Percentiles rank a stretch among this genome's conserved stretches.
Conservation (phyloP, 2,888 invertebrate species). For the Eristalinus sepulchralis region DNA sequence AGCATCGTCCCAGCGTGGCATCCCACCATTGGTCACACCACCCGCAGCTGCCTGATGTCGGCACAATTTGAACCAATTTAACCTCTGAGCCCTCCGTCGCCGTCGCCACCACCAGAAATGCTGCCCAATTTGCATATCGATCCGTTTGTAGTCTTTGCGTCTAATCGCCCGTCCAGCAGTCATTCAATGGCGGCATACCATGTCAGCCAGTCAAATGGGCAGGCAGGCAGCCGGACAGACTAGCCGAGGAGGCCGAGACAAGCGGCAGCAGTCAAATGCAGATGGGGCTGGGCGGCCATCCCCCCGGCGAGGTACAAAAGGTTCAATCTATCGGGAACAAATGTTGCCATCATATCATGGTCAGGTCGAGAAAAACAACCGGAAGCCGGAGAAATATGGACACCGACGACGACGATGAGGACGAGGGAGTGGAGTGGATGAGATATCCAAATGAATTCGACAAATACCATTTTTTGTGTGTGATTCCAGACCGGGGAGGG, state of each 20-base stretch:
- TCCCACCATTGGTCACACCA: slow-evolving; percentile 39
- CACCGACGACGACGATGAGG: neutral
- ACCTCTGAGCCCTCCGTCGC: slow-evolving; percentile 36
- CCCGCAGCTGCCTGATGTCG: slow-evolving; percentile 38
- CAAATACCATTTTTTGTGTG: slow-evolving; percentile 37
- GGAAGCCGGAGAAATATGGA: slow-evolving; percentile 34
- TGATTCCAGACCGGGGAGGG: neutral
- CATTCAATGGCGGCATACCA: slow-evolving; percentile 37
- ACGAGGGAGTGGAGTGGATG: neutral
- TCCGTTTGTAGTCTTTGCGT: slow-evolving; percentile 39
- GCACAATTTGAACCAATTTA: slow-evolving; percentile 66
- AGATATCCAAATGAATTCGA: slow-evolving; percentile 42
- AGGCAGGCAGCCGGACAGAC: neutral
- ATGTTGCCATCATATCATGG: slow-evolving; percentile 66
- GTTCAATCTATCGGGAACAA: slow-evolving; percentile 58
- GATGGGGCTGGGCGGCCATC: slow-evolving; percentile 38
- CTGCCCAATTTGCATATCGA: slow-evolving; percentile 68
- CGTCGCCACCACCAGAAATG: slow-evolving; percentile 18
- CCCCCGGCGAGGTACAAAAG: slow-evolving; percentile 20
- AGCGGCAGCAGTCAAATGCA: slow-evolving; percentile 50
- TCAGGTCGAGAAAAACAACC: slow-evolving; percentile 44
- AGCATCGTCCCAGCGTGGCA: neutral
- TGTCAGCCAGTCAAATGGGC: neutral
- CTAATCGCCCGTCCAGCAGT: slow-evolving; percentile 49
- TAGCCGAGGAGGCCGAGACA: neutral